These are phyloP conservation scores for Holcopasites calliopsidis DNA, from an alignment of 1,140 invertebrate species.

Conservation along the genomic window DNA sequence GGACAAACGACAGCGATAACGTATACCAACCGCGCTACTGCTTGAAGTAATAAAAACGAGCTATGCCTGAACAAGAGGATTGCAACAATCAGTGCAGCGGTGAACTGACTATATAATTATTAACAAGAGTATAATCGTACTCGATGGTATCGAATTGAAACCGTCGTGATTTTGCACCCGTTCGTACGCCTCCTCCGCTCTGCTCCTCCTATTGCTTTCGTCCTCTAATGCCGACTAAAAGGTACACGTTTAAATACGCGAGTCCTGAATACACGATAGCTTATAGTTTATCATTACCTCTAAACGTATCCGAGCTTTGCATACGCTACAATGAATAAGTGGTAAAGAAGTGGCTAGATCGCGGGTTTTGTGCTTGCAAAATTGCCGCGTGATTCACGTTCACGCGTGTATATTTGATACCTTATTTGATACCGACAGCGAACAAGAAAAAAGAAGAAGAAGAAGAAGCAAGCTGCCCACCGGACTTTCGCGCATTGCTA, in stretches of 20 bases:
- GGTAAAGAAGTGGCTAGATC: background rate
- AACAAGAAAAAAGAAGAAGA: too few species aligned
- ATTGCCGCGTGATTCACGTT: too few species aligned
- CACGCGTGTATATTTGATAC: too few species aligned
- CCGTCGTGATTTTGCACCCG: background rate
- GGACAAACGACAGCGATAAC: too few species aligned
- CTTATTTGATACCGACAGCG: too few species aligned
- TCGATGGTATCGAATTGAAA: background rate
- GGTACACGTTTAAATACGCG: constrained; percentile 40
- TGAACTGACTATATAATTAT: too few species aligned
- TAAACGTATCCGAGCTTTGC: background rate
- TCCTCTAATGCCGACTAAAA: constrained; percentile 13
- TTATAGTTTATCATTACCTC: constrained; percentile 35
- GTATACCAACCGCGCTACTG: too few species aligned
- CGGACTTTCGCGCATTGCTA: constrained; percentile 1
- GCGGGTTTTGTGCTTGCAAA: too few species aligned
- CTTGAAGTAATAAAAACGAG: too few species aligned
- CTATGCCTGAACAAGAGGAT: too few species aligned
- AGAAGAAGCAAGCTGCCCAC: background rate
- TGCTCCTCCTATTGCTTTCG: constrained; percentile 14
- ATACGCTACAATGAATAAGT: background rate
- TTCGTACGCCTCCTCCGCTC: constrained; percentile 9
- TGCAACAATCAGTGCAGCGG: too few species aligned
- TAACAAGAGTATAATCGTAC: too few species aligned
- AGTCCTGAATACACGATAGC: constrained; percentile 39